Percentiles rank a stretch among this genome's conserved stretches.
Evolutionary conservation across 2,797 vertebrate genomes (phyloP).

Genomic region (Eulemur albifrons): DNA sequence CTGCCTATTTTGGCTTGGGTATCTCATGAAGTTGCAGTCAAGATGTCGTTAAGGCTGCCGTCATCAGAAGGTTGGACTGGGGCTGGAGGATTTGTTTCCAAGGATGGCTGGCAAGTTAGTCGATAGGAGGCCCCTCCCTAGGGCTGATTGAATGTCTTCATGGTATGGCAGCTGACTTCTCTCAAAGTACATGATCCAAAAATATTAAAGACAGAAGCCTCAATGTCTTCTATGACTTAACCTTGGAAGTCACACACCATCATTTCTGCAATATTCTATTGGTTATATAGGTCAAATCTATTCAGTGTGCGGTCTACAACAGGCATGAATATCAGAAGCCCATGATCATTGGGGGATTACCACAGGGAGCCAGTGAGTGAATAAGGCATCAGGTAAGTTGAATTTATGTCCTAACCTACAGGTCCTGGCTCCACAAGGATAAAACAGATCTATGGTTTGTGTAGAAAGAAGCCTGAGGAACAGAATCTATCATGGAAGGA

Average conservation of each 20-base stretch:
- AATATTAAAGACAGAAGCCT: background rate
- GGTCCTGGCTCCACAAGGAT: slow-evolving; percentile 27
- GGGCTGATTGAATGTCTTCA: background rate
- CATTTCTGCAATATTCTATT: background rate
- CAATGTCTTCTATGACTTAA: background rate
- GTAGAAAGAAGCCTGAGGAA: background rate
- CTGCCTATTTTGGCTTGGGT: background rate
- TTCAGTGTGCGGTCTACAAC: background rate
- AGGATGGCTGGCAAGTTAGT: background rate
- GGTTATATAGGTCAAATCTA: background rate
- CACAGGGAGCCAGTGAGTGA: background rate
- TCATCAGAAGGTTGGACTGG: background rate
- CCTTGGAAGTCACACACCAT: background rate
- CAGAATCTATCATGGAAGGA: background rate
- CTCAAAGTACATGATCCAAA: background rate
- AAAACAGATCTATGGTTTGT: background rate
- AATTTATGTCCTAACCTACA: slow-evolving; percentile 37
- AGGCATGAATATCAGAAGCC: background rate
- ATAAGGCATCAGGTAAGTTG: background rate
- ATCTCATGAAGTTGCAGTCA: background rate
- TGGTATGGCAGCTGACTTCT: background rate
- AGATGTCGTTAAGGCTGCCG: background rate
- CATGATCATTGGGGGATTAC: background rate
- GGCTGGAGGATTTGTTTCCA: background rate
- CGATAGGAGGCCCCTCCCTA: background rate